phyloP scores from a whole-genome alignment of 2,888 invertebrate species.

The Oasisia sp. region DNA sequence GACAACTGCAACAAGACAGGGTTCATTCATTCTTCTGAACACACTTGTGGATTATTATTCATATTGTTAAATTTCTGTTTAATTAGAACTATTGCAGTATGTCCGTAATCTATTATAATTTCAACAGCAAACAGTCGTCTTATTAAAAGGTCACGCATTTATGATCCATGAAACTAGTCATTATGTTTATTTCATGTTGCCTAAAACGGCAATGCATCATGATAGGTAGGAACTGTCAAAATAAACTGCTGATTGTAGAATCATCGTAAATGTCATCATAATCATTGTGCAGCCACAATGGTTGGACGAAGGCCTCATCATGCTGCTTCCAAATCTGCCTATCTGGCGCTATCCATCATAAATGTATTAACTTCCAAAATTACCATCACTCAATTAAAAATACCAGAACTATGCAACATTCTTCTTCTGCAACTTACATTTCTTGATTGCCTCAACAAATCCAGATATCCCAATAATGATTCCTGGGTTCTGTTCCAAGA shows the following conservation, averaged over 20 bases:
- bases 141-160: neutral
- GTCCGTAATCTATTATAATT: neutral
- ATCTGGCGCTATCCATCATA: too few relatives aligned
- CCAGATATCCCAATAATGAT: conserved; percentile 83
- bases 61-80: neutral
- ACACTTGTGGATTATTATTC: neutral
- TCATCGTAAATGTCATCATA: too few relatives aligned
- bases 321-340: too few relatives aligned
- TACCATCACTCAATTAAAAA: too few relatives aligned
- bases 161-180: neutral
- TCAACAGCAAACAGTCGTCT: neutral
- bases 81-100: neutral
- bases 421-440: conserved; percentile 70
- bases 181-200: too few relatives aligned
- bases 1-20: conserved; percentile 72
- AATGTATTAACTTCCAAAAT: too few relatives aligned
- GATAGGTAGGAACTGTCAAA: too few relatives aligned
- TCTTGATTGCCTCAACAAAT: conserved; percentile 93
- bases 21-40: conserved; percentile 26
- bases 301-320: too few relatives aligned
- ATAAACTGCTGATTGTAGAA: too few relatives aligned
- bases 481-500: conserved; percentile 54
- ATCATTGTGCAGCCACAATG: too few relatives aligned
- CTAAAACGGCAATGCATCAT: too few relatives aligned
- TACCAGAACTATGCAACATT: too few relatives aligned